These are phyloP conservation scores for Drosophila hamatofila DNA, from an alignment of 2,888 invertebrate species.

Conservation along the genomic window DNA sequence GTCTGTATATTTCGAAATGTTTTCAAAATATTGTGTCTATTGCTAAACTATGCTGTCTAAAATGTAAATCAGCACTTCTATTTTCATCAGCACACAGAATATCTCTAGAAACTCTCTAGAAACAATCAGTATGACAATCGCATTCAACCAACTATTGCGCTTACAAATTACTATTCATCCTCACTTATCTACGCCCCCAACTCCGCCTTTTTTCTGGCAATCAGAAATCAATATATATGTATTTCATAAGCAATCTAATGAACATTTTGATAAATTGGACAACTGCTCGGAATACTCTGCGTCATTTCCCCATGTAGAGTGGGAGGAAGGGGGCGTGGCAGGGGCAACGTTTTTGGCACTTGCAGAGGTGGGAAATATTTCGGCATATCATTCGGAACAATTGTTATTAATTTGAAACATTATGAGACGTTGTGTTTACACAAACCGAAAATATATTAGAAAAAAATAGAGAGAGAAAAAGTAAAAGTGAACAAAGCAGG, in stretches of 20 bases:
- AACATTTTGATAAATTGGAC: conserved; percentile 40
- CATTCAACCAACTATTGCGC: background rate
- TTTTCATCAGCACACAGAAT: too few species aligned
- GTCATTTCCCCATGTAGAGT: conserved; percentile 22
- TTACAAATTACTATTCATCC: background rate
- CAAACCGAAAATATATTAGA: conserved; percentile 28
- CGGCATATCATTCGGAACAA: conserved; percentile 54
- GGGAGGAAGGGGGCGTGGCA: too few species aligned
- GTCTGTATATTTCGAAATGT: too few species aligned
- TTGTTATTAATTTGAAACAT: conserved; percentile 77
- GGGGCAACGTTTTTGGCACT: conserved; percentile 27
- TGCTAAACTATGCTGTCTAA: too few species aligned
- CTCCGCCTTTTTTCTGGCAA: too few species aligned
- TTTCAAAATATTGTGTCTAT: too few species aligned
- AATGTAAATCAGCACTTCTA: too few species aligned
- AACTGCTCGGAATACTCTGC: conserved; percentile 29
- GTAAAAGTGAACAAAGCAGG: conserved; percentile 6
- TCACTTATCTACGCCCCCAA: background rate
- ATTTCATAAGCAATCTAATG: background rate
- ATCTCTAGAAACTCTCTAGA: too few species aligned
- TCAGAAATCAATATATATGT: conserved; percentile 1
- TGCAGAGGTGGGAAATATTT: conserved; percentile 44
- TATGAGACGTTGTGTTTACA: conserved; percentile 69
- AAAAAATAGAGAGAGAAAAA: conserved; percentile 31
- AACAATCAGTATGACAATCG: too few species aligned